Evolutionary conservation across 2,797 vertebrate genomes (phyloP).

Genomic region (Enoplosus armatus): DNA sequence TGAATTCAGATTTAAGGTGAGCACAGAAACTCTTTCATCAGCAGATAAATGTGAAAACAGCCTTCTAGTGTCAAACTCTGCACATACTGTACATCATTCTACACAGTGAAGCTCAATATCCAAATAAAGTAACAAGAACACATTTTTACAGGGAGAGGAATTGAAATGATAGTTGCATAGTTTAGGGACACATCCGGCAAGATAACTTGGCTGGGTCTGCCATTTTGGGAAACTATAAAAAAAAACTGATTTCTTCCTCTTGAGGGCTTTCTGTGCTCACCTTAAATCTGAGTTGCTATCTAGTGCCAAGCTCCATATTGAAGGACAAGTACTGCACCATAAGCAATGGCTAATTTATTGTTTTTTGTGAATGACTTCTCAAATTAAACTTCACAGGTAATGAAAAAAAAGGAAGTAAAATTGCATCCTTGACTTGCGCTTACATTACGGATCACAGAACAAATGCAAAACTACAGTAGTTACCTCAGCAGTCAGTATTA

Average conservation of each 20-base stretch:
- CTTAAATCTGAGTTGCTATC: neutral
- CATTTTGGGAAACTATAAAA: neutral
- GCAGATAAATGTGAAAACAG: neutral
- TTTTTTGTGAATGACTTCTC: neutral
- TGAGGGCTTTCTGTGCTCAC: neutral
- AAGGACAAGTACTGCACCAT: neutral
- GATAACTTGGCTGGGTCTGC: neutral
- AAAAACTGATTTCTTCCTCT: neutral
- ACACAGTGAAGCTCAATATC: neutral
- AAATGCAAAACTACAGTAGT: neutral
- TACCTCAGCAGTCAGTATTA: neutral
- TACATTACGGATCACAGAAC: neutral
- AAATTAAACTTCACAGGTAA: too few species aligned
- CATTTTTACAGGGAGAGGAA: too few species aligned
- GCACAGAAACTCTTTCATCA: neutral
- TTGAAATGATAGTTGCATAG: too few species aligned
- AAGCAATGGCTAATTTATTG: neutral
- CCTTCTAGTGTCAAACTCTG: neutral
- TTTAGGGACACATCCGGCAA: too few species aligned
- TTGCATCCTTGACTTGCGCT: too few species aligned
- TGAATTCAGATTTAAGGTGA: neutral
- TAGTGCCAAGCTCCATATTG: neutral
- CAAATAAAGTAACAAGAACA: neutral
- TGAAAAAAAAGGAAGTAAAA: too few species aligned
- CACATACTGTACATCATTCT: neutral